A percentile compares a stretch with the other conserved stretches of the same genome.
Evolutionary conservation across 2,797 vertebrate species (phyloP).

Genomic region (Leuciscus waleckii): DNA sequence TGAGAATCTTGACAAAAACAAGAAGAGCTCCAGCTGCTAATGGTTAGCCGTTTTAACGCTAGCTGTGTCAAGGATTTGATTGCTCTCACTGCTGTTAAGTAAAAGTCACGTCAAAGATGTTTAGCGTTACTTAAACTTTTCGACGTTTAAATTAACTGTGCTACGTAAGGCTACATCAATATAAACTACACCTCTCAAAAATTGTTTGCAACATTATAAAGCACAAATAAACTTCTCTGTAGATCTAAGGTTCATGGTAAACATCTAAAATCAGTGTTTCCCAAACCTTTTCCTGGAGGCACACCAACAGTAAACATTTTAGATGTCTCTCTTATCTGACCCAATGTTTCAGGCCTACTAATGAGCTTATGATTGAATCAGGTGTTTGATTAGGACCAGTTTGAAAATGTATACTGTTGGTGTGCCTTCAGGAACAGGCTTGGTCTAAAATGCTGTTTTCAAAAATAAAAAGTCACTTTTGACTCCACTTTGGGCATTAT

Average conservation of each 20-base stretch:
- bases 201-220: not conserved
- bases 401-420: not conserved
- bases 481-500: not conserved
- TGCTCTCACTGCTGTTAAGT: conserved; percentile 56
- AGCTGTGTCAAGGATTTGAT: conserved; percentile 53
- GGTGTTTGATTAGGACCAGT: not conserved
- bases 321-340: not conserved
- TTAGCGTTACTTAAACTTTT: conserved; percentile 28
- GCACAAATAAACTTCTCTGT: not conserved
- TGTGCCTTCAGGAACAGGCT: too few species aligned
- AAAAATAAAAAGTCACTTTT: conserved; percentile 1
- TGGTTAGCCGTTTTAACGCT: conserved; percentile 55
- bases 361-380: not conserved
- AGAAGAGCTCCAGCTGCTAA: conserved; percentile 58
- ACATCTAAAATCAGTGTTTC: not conserved
- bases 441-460: not conserved
- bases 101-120: conserved; percentile 37
- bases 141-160: conserved; percentile 27
- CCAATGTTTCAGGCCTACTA: not conserved
- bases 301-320: not conserved
- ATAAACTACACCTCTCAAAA: not conserved
- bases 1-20: conserved; percentile 50
- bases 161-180: conserved; percentile 4
- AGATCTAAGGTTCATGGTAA: not conserved
- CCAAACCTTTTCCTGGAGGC: not conserved